Base-by-base conservation (phyloP, 2,113 vertebrate species). In the Neolamprologus tretocephalus region DNA sequence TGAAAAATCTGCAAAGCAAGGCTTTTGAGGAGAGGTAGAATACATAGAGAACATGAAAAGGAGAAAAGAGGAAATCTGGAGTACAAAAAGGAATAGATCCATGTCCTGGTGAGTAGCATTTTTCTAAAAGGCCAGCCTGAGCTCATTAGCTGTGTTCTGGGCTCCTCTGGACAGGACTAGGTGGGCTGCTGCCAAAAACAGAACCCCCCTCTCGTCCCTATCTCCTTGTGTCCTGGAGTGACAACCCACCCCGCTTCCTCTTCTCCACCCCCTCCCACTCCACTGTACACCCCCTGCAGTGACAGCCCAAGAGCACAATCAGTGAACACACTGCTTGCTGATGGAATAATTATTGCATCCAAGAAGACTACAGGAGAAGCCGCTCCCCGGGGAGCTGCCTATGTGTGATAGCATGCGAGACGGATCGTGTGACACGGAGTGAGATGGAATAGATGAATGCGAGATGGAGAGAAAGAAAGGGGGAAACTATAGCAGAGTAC, bases 261-360 rank as follows among this genome's bases (percentile, higher is more conserved):
- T 87, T 66, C 86, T 85, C 90, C 73, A 82, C 81, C 19, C 53
- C 81, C 71, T 78, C 92, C 84, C 85, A 85, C 89, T 94, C 87
- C 81, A 90, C 92, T 87, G 86, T 87, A 79, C 63, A 73, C 93
- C 92, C 93, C 95, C 97, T 96, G 92, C 96, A 96, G 97, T 91
- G 95, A 93, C 96, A 95, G 95, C 96, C 97, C 95, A 94, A 94
- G 96, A 97, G 96, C 94, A 95, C 96, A 97, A 96, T 97, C 96
- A 98, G 96, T 89, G 94, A 96, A 96, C 96, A 97, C 95, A 95
- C 95, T 94, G 96, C 95, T 94, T 93, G 93, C 95, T 97, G 97
- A 97, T 97, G 95, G 97, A 98, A 97, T 97, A 97, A 98, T 98
- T 97, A 97, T 96, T 97, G 95, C 95, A 96, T 96, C 95, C 96